Conservation (phyloP, 2,888 invertebrate genomes). For the Orthosia incerta region DNA sequence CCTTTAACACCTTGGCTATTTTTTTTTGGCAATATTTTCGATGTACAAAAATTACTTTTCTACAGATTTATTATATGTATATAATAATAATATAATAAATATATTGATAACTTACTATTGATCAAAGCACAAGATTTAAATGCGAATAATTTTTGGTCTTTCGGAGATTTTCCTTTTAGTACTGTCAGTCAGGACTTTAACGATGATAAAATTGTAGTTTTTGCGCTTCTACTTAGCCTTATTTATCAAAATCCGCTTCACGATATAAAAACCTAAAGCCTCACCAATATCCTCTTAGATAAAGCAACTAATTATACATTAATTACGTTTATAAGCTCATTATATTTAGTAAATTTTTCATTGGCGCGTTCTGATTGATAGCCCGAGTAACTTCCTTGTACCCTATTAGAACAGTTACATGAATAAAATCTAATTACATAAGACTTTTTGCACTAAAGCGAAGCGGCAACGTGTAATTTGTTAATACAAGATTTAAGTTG, state of each 20-base stretch:
- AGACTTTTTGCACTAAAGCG: slow-evolving; percentile 65
- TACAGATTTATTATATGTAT: too few species aligned
- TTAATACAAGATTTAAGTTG: slow-evolving; percentile 74
- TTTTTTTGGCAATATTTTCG: too few species aligned
- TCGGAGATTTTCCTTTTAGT: neutral
- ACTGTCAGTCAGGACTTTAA: neutral
- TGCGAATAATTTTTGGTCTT: neutral
- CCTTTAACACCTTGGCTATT: too few species aligned
- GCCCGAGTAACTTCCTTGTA: slow-evolving; percentile 70
- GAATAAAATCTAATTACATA: slow-evolving; percentile 73
- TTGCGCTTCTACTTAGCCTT: slow-evolving; percentile 15
- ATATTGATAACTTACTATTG: neutral
- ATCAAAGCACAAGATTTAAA: neutral
- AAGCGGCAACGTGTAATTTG: slow-evolving; percentile 74
- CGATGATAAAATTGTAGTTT: slow-evolving; percentile 8
- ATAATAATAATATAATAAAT: too few species aligned
- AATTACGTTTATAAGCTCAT: slow-evolving; percentile 55
- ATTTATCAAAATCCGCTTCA: slow-evolving; percentile 3
- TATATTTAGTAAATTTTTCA: slow-evolving; percentile 61
- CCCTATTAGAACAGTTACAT: slow-evolving; percentile 70
- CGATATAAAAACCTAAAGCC: slow-evolving; percentile 16
- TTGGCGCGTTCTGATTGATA: slow-evolving; percentile 67
- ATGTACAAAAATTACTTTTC: too few species aligned
- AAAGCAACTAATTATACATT: slow-evolving; percentile 47
- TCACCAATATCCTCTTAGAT: slow-evolving; percentile 28